These are phyloP conservation scores for Halichoerus grypus DNA, from an alignment of 2,113 vertebrate species.

Conservation along the genomic window DNA sequence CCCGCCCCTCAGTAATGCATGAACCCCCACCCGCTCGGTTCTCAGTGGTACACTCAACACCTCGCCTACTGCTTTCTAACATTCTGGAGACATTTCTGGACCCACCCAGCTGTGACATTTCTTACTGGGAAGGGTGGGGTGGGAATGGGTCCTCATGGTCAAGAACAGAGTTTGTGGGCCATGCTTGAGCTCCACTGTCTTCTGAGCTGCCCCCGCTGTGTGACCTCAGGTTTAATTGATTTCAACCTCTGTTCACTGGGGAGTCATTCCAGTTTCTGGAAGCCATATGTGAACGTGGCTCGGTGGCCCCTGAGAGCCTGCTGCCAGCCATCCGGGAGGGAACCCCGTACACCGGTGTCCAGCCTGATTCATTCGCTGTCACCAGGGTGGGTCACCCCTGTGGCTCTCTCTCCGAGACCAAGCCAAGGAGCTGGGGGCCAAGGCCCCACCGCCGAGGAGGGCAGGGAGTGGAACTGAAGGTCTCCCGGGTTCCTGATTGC, in stretches of 20 bases:
- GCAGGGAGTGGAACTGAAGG: background rate
- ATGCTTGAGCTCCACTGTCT: background rate
- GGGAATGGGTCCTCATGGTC: background rate
- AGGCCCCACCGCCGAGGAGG: background rate
- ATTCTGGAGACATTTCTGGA: rapidly evolving
- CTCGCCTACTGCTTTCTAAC: background rate
- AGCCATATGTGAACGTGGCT: background rate
- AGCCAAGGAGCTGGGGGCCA: background rate
- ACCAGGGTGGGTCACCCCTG: background rate
- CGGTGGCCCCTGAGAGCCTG: background rate
- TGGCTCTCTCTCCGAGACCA: background rate
- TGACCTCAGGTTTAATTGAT: background rate
- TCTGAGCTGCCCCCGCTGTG: background rate
- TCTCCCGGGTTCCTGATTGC: background rate
- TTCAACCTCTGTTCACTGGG: rapidly evolving
- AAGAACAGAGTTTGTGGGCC: background rate
- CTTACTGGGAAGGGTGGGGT: rapidly evolving
- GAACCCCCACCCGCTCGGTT: rapidly evolving
- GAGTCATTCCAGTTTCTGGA: background rate
- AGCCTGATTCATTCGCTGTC: background rate
- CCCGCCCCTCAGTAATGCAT: background rate
- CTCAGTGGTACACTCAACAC: background rate
- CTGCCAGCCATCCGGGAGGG: rapidly evolving
- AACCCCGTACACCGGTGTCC: background rate
- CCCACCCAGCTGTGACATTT: rapidly evolving